Evolutionary conservation across 2,113 vertebrate genomes (phyloP), one percentile per base, ranked within the genome.

Genomic region (Lophius piscatorius): DNA sequence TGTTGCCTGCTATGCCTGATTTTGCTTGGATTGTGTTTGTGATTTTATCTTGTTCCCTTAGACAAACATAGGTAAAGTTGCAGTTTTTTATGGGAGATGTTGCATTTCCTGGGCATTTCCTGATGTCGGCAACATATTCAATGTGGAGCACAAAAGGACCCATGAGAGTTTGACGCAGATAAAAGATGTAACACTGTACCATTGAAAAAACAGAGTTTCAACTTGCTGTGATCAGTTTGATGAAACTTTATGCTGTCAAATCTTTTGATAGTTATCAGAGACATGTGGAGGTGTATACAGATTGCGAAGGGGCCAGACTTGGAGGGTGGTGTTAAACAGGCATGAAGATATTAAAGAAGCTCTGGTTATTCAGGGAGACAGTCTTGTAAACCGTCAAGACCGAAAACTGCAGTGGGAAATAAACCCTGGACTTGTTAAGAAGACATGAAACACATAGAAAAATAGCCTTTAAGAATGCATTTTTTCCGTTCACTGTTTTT

Each of bases 261-360:
- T 24, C 7, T n/a, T 2, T 12, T 57, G 3, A 18, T 16, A 84
- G 82, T 16, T 84, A 34, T 52, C 64, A 28, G 66, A 34, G 24
- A 44, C 13, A 42, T 68, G 71, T 68, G 78, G 75, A 18, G 26
- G 70, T 20, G 68, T 85, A 5, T 76, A 44, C 74, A 86, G 74
- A 6, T 9, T 83, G 13, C 55, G 58, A 20, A 47, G 78, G 18
- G 72, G 69, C 10, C 21, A 26, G 12, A 18, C 10, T 0, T 69
- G 65, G 59, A 22, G 50, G 1, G 77, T 86, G 39, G 65, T 77
- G 4, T 49, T 86, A n/a, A 83, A 78, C 9, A 48, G 78, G 9
- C 66, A 54, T 11, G 49, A 71, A 12, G 29, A 34, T 13, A 28
- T 83, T 5, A 78, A 63, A 60, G 83, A 83, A 21, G 80, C 63